Evolutionary conservation across 2,888 invertebrate species (phyloP), one percentile per base, ranked within the genome.

Genomic region (Prosapia bicincta): DNA sequence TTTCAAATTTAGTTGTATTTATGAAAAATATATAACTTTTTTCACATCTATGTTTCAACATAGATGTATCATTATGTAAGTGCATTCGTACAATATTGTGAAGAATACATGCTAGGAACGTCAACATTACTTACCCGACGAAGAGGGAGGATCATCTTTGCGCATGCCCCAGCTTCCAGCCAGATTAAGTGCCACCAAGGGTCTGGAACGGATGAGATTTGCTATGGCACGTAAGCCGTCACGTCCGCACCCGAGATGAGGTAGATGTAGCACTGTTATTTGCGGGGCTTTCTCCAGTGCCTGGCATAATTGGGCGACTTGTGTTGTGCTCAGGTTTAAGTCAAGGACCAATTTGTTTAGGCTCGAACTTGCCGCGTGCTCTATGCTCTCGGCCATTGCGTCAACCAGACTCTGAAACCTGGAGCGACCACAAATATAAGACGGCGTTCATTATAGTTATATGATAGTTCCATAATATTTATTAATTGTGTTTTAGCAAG

Each of bases 181-280:
- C 20, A 88, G 82, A 79, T 87, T 87, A 76, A 88, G 83, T 15
- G 87, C 87, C 65, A 86, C 84, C 67, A 88, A 83, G 15, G 88
- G 87, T 69, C 87, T 82, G 72, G 85, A 84, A 76, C 86, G 85
- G 26, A 88, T 84, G 25, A 88, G 81, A 66, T 85, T 84, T 1
- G 88, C 86, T 38, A 88, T 84, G 13, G 88, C 86, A 72, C 85
- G 85, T 15, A 88, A 84, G 5, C 88, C 88, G 76, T 88, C 87
- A 72, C 87, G 85, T 77, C 88, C 88, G 79, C 88, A 88, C 75
- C 88, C 85, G 75, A 88, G 83, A 83, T 88, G 88, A 10, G 88
- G 88, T 79, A 88, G 83, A 78, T 88, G 87, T 75, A 88, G 82
- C 54, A 88, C 85, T 76, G 87, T 86, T 66, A 88, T 85, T 80